Base-by-base conservation (phyloP, 2,797 vertebrate species). In the Columba guinea region DNA sequence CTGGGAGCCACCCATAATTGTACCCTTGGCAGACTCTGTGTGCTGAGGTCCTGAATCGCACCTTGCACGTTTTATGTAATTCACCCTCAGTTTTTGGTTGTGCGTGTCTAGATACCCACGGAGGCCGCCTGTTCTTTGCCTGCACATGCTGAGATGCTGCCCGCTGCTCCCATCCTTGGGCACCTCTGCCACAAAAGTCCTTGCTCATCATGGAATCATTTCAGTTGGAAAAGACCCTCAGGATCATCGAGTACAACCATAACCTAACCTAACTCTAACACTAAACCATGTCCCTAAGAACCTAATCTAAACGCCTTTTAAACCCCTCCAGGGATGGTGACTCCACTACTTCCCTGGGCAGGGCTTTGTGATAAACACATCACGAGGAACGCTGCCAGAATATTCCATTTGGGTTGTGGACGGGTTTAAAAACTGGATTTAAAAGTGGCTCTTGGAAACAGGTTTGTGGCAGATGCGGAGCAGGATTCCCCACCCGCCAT, bases 381-480 rank as follows among this genome's bases (percentile, higher is more conserved):
- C 19, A 0, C 0, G 1, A n/a, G 65, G 34, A 63, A 5, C 0
- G 0, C 7, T 5, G 20, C 4, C 1, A 30, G 58, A 30, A 8
- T 0, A 0, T 1, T 16, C 22, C 20, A 0, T 28, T 13, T 1
- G 26, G 13, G 1, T 14, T 49, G 2, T 21, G 58, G 62, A 3
- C 5, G 23, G 73, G 28, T 24, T 24, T 19, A 39, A 11, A 74
- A 65, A 2, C 77, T 46, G 44, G 18, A 20, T 46, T 20, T 46
- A 46, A 20, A 15, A 18, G 35, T 3, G 0, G 32, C 59, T 8
- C 19, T 20, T 0, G 18, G 52, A 26, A 17, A 3, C 0, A 2
- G 8, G 3, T 44, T 28, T 0, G 55, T 5, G 8, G 53, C 6
- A 2, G 11, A 5, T 2, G 6, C 3, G 1, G 32, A 32, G 44